phyloP scores from a whole-genome alignment of 1,140 invertebrate genomes.

The Chrysoperla carnea region DNA sequence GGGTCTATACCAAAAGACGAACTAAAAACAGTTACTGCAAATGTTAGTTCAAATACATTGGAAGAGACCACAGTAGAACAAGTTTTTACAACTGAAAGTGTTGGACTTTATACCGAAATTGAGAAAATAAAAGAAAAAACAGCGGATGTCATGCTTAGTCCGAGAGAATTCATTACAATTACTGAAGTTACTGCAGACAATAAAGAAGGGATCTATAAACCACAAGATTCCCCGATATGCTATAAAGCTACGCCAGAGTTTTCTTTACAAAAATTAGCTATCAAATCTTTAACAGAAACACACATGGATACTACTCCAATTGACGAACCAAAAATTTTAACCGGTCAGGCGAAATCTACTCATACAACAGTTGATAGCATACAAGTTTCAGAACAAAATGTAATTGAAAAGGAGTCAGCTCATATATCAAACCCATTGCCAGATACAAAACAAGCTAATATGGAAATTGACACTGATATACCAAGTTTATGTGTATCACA shows the following conservation, averaged over 20 bases:
- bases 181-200: constrained; percentile 28
- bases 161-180: constrained; percentile 30
- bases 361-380: constrained; percentile 30
- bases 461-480: constrained; percentile 28
- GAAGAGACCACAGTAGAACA: constrained; percentile 33
- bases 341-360: constrained; percentile 24
- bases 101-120: constrained; percentile 14
- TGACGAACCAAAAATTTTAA: constrained; percentile 17
- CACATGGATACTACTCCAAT: constrained; percentile 28
- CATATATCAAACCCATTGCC: constrained; percentile 24
- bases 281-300: constrained; percentile 27
- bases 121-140: constrained; percentile 22
- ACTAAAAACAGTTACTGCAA: constrained; percentile 23
- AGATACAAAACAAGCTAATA: constrained; percentile 25
- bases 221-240: constrained; percentile 12
- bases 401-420: constrained; percentile 34
- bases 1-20: constrained; percentile 22
- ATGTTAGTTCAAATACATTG: constrained; percentile 23
- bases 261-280: constrained; percentile 26
- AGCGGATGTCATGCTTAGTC: constrained; percentile 26
- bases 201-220: constrained; percentile 22
- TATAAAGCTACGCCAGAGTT: constrained; percentile 25
- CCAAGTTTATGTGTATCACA: constrained; percentile 27
- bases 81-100: constrained; percentile 27
- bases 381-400: constrained; percentile 27